Evolutionary conservation across 2,888 invertebrate species (phyloP).

Genomic region (Coleophora flavipennella): DNA sequence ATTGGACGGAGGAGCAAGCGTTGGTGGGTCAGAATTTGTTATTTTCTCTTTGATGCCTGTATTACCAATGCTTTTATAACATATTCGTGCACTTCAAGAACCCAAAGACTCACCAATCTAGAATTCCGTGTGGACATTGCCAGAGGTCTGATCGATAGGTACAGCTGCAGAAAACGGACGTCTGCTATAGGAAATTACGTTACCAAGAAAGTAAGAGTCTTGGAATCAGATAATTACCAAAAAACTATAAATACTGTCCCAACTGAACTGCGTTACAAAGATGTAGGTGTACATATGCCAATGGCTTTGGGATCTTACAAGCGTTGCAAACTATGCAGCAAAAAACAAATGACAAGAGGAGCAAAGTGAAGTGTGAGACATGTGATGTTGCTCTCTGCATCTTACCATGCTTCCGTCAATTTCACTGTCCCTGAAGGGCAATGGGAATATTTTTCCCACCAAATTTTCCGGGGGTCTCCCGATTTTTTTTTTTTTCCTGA

Average conservation of each 20-base stretch:
- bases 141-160: conserved; percentile 16
- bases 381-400: conserved; percentile 14
- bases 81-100: conserved; percentile 10
- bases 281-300: conserved; percentile 12
- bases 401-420: conserved; percentile 12
- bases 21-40: conserved; percentile 21
- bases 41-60: conserved; percentile 17
- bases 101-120: conserved; percentile 15
- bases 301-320: conserved; percentile 8
- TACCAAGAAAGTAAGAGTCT: neutral
- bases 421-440: conserved; percentile 1
- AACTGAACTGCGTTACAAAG: conserved; percentile 10
- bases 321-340: conserved; percentile 12
- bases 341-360: conserved; percentile 7
- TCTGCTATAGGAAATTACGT: conserved; percentile 1
- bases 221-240: neutral
- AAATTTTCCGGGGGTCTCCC: too few species aligned
- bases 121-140: conserved; percentile 18
- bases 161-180: conserved; percentile 14
- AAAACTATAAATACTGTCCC: conserved; percentile 12
- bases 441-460: too few species aligned
- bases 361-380: conserved; percentile 6
- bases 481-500: too few species aligned
- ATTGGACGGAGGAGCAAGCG: conserved; percentile 18
- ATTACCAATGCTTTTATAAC: conserved; percentile 20